Percentiles rank a stretch among this genome's conserved stretches.
Evolutionary conservation across 2,797 vertebrate genomes (phyloP).

Genomic region (Distichodus sexfasciatus): DNA sequence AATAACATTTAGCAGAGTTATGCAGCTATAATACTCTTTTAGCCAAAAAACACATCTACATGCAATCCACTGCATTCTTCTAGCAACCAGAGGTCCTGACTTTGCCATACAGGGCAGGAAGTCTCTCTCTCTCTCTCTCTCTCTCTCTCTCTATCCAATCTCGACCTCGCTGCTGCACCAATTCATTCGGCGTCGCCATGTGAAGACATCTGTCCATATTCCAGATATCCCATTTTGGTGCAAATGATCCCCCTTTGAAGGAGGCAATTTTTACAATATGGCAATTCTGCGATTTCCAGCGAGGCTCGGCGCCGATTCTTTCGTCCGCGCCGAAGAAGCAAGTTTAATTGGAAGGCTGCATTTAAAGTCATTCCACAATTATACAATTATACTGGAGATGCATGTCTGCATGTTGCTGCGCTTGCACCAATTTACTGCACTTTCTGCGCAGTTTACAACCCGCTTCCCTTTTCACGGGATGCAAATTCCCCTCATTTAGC

Average conservation of each 20-base stretch:
- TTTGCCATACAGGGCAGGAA: slow-evolving; percentile 76
- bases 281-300: slow-evolving; percentile 71
- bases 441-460: slow-evolving; percentile 80
- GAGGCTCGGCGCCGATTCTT: slow-evolving; percentile 79
- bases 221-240: slow-evolving; percentile 81
- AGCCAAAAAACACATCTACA: background rate
- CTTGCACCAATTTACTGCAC: slow-evolving; percentile 83
- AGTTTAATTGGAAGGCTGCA: slow-evolving; percentile 81
- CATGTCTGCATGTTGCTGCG: slow-evolving; percentile 78
- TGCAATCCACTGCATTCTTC: slow-evolving; percentile 7
- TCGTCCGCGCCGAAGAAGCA: slow-evolving; percentile 80
- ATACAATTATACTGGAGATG: slow-evolving; percentile 84
- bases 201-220: slow-evolving; percentile 85
- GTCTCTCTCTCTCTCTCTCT: slow-evolving; percentile 63
- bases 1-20: background rate
- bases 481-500: slow-evolving; percentile 83
- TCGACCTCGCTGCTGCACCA: slow-evolving; percentile 45
- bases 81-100: slow-evolving; percentile 47
- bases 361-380: slow-evolving; percentile 83
- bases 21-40: background rate
- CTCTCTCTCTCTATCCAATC: slow-evolving; percentile 61
- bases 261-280: slow-evolving; percentile 76
- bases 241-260: slow-evolving; percentile 76
- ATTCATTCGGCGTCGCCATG: slow-evolving; percentile 77
- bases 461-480: slow-evolving; percentile 78